Conservation (phyloP, 2,113 vertebrate genomes). For the Patagioenas fasciata region DNA sequence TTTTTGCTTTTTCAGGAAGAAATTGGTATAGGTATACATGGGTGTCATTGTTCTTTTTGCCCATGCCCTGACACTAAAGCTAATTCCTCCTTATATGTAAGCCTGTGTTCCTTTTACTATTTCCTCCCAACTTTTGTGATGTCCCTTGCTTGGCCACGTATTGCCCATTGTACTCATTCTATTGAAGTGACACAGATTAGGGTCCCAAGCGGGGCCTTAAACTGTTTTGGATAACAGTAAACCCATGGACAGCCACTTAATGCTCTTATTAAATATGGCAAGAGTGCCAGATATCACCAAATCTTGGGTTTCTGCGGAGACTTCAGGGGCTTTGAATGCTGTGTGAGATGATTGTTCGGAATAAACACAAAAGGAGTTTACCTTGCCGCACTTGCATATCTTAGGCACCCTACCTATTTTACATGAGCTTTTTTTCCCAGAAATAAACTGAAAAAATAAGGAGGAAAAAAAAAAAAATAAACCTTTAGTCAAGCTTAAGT, state of each 20-base stretch:
- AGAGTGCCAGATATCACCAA: neutral
- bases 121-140: neutral
- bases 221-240: neutral
- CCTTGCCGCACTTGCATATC: accelerated
- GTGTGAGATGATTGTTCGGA: neutral
- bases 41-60: neutral
- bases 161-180: neutral
- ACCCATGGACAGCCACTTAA: neutral
- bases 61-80: accelerated
- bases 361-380: neutral
- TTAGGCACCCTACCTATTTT: neutral
- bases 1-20: neutral
- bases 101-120: accelerated
- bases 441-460: neutral
- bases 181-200: no score
- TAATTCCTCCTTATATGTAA: neutral
- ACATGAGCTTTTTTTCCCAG: neutral
- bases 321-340: neutral
- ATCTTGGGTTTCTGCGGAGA: neutral
- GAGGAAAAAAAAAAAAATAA: neutral
- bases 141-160: neutral
- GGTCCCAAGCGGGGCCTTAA: accelerated
- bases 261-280: neutral
- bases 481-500: neutral
- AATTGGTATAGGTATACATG: neutral